These are phyloP conservation scores for Ctenopoma multispine DNA, from an alignment of 2,797 vertebrate species.

Conservation along the genomic window DNA sequence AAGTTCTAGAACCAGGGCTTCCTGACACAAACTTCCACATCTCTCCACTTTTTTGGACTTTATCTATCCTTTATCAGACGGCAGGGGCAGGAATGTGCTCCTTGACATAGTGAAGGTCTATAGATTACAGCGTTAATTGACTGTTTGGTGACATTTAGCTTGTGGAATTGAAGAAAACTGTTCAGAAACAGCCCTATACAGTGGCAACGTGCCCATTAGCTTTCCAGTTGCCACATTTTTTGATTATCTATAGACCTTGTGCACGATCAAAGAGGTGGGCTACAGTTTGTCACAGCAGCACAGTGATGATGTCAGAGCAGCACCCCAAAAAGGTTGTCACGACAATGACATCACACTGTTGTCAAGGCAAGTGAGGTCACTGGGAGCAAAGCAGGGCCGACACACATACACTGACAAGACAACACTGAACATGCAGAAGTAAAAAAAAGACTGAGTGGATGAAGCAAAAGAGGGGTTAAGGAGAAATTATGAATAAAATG, in stretches of 20 bases:
- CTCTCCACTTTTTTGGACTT: conserved; percentile 38
- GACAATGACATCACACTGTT: conserved; percentile 57
- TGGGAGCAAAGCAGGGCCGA: conserved; percentile 18
- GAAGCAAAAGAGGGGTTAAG: conserved; percentile 60
- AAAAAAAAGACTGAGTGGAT: conserved; percentile 35
- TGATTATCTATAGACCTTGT: conserved; percentile 67
- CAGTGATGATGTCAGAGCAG: conserved; percentile 62
- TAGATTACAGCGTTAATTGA: conserved; percentile 49
- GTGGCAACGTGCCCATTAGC: background rate
- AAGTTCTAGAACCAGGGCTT: conserved; percentile 14
- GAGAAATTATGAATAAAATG: conserved; percentile 52
- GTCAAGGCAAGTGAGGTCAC: conserved; percentile 41
- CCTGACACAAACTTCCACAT: conserved; percentile 4
- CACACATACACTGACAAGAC: conserved; percentile 60
- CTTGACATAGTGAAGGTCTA: conserved; percentile 59
- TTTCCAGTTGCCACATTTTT: conserved; percentile 22
- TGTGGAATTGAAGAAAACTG: background rate
- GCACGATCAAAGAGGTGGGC: conserved; percentile 22
- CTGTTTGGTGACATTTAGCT: conserved; percentile 7
- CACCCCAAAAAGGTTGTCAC: background rate
- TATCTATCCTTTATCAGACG: conserved; percentile 22
- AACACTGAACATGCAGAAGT: conserved; percentile 78
- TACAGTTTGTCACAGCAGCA: conserved; percentile 42
- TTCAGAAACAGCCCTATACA: conserved; percentile 3
- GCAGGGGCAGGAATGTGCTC: conserved; percentile 17